These are phyloP conservation scores for Nycticorax nycticorax DNA, from an alignment of 2,113 vertebrate species.

Conservation along the genomic window DNA sequence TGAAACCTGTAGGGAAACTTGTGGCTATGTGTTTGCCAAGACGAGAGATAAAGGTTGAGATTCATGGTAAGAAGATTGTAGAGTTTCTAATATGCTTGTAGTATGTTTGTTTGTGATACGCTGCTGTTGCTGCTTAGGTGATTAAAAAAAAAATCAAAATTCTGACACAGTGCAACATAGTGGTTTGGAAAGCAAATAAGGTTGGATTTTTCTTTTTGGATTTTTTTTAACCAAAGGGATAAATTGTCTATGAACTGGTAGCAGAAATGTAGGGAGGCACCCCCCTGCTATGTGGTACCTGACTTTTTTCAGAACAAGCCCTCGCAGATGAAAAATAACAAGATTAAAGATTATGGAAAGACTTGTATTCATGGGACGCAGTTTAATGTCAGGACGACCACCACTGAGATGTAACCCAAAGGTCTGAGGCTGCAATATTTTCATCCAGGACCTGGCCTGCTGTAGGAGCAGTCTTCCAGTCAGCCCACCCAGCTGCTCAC, in stretches of 20 bases:
- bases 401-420: neutral
- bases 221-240: neutral
- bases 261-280: neutral
- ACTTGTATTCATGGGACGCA: neutral
- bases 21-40: neutral
- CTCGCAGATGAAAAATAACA: neutral
- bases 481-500: accelerated
- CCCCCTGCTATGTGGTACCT: neutral
- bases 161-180: neutral
- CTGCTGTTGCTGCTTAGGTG: neutral
- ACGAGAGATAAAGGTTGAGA: neutral
- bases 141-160: neutral
- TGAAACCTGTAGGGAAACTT: neutral
- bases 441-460: neutral
- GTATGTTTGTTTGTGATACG: neutral
- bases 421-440: neutral
- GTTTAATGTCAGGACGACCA: neutral
- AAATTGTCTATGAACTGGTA: neutral
- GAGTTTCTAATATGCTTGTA: neutral
- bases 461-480: neutral
- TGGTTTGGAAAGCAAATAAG: neutral
- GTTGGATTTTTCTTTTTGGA: neutral
- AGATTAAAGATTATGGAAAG: neutral
- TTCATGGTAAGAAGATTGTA: neutral
- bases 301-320: neutral